Base-by-base conservation (phyloP, 1,140 invertebrate species). In the Drosophila littoralis region DNA sequence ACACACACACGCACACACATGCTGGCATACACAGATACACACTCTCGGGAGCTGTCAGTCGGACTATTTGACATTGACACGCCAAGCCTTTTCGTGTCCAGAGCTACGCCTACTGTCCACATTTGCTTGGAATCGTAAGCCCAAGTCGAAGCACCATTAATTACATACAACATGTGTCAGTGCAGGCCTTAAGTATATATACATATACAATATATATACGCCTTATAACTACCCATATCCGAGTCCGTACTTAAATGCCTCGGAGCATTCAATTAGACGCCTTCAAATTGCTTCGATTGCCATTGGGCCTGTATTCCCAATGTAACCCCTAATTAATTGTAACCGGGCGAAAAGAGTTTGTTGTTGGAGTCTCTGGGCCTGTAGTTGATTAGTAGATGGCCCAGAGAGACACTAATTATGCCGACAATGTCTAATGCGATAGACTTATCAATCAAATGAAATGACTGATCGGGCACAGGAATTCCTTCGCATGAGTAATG, bases 21-120 rank as follows among this genome's bases (percentile, higher is more conserved):
- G 1, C 2, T 17, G 2, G 17, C 17, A 1, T 17, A 17, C 17
- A 17, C 17, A 17, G 17, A n/a, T 28, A 12, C 17, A 13, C 28
- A 52, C 36, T 36, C 33, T 50, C 33, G 17, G 33, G 36, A 42
- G 22, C 57, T 61, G 71, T 68, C 65, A 35, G 50, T 45, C 52
- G 42, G 45, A 50, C 54, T 61, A 51, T 75, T 78, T 78, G 75
- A 70, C 72, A 75, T 78, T 75, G 72, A 78, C 66, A 75, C 32
- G 72, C 72, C 72, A 78, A 78, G 75, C 75, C 72, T 64, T 74
- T 66, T 52, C 60, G 36, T 45, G 9, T 15, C 9, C n/a, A 9
- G 36, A 52, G 54, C 48, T 48, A 70, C 75, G 46, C 64, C 58
- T 64, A 45, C 40, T 65, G 51, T 40, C 32, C 48, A 45, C 13